Evolutionary conservation across 2,888 invertebrate species (phyloP).

Genomic region (Gymnoscelis rufifasciata): DNA sequence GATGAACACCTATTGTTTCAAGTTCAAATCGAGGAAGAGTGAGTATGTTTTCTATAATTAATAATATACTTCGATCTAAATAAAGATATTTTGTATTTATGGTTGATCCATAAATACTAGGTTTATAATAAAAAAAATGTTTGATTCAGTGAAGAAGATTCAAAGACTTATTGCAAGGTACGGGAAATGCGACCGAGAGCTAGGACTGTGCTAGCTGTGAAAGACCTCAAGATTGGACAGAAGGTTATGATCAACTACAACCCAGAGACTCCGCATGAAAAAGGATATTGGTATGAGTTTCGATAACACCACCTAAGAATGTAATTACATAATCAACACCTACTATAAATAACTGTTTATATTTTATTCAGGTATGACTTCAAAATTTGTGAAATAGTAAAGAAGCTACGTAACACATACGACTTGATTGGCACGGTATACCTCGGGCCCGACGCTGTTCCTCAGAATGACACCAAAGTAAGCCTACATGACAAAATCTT

Average conservation of each 20-base stretch:
- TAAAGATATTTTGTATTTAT: too few relatives aligned
- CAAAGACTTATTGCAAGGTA: constrained; percentile 56
- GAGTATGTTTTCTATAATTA: constrained; percentile 31
- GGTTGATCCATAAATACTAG: too few relatives aligned
- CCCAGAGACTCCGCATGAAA: constrained; percentile 81
- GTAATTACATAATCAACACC: background rate
- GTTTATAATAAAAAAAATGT: too few relatives aligned
- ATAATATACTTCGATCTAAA: too few relatives aligned
- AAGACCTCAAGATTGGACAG: constrained; percentile 79
- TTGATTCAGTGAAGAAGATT: constrained; percentile 58
- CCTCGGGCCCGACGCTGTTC: constrained; percentile 73
- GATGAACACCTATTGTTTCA: constrained; percentile 65
- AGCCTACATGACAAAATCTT: constrained; percentile 82
- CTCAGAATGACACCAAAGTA: constrained; percentile 80
- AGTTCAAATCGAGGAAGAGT: constrained; percentile 60
- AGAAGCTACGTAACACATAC: constrained; percentile 52
- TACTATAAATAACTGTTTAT: background rate
- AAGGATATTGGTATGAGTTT: constrained; percentile 89
- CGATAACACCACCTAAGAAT: background rate
- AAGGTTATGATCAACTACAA: constrained; percentile 87
- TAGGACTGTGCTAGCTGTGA: constrained; percentile 66
- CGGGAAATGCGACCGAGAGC: constrained; percentile 84
- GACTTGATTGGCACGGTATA: constrained; percentile 79
- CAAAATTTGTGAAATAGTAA: constrained; percentile 63
- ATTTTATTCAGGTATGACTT: constrained; percentile 72